Conservation (phyloP, 2,113 vertebrate species). For the Pituophis catenifer region DNA sequence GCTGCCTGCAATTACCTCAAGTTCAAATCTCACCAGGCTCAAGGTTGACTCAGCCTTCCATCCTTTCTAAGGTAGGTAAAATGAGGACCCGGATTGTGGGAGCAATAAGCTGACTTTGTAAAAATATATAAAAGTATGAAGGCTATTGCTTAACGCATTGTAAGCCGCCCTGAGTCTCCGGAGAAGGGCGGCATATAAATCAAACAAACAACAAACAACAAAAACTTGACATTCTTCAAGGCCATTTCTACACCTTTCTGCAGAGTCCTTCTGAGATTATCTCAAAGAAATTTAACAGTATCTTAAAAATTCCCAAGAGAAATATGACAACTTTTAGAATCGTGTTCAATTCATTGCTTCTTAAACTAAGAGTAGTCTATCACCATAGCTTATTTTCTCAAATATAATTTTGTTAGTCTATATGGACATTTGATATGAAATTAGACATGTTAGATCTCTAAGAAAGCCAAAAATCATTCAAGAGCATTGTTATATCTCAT, state of each 20-base stretch:
- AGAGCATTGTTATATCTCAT: background rate
- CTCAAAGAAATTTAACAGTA: background rate
- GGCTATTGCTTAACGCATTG: too few species aligned
- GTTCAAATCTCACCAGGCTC: too few species aligned
- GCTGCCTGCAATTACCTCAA: too few species aligned
- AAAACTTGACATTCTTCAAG: background rate
- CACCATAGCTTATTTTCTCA: background rate
- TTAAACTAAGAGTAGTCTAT: background rate
- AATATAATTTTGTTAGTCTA: background rate
- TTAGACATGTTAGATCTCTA: background rate
- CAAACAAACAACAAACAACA: too few species aligned
- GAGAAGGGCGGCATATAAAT: too few species aligned
- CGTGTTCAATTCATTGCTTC: background rate
- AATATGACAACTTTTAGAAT: background rate
- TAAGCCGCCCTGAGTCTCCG: too few species aligned
- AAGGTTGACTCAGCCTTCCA: too few species aligned
- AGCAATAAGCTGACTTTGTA: too few species aligned
- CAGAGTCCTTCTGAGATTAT: background rate
- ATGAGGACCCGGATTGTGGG: too few species aligned
- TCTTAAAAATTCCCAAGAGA: background rate
- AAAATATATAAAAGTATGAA: too few species aligned
- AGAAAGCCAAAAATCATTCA: constrained; percentile 30
- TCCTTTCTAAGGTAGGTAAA: too few species aligned
- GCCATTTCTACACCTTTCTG: background rate
- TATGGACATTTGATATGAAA: constrained; percentile 2